Base-by-base conservation (phyloP, 1,140 invertebrate genomes). In the Heliothis subflexa region DNA sequence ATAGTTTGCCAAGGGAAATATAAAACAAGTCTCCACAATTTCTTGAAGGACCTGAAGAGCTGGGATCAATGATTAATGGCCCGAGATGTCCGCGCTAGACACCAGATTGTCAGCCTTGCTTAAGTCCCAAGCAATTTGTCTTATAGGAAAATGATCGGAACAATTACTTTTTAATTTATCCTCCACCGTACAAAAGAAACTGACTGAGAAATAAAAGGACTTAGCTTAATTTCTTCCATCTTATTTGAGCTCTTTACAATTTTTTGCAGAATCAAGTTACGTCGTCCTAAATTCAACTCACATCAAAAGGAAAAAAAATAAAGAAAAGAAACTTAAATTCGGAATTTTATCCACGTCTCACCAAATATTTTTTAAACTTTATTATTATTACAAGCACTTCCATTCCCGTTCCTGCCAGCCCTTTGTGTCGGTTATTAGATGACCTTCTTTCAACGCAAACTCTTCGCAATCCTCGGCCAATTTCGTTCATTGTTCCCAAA, bases 1-100 rank as follows among this genome's bases (percentile, higher is more conserved):
- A 80, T 82, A 74, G 81, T 78, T 78, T 74, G 77, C 66, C 61
- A 70, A 47, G 45, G 14, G 59, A 78, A 82, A 79, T 79, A 73
- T 77, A 79, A 74, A 77, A 78, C 74, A 79, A 79, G 71, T 78
- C 68, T 78, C 52, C 78, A 74, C 59, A 52, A 21, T 70, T 40
- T 50, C 72, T 16, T 78, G 73, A 83, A 85, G 83, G 82, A 81
- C 82, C 83, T 85, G 81, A 79, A 66, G 73, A 78, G 52, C 52
- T 25, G 64, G 33, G 64, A 70, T 70, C 61, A 78, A 81, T 88
- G 86, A 88, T 88, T 85, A 88, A 88, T 88, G 86, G 72, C 79
- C 70, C 16, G 76, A 71, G 79, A 83, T 83, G 81, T 85, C 82
- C 83, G 78, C 78, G 40, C 16, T 81, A 80, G 80, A 82, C 80